These are phyloP conservation scores for Ferrisia virgata DNA, from an alignment of 2,888 invertebrate genomes.

Conservation along the genomic window DNA sequence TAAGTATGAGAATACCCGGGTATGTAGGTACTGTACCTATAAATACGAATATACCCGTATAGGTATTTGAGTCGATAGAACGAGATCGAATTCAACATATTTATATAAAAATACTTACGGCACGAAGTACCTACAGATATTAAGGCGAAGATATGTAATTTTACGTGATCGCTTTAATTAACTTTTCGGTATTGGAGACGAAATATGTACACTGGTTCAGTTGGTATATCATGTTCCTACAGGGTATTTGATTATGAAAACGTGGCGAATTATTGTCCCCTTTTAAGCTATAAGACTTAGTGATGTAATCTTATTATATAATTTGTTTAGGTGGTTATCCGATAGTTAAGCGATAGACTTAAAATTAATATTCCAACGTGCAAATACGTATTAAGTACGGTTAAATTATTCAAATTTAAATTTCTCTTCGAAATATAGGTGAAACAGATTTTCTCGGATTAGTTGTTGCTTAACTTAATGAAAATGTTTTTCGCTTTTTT, in stretches of 20 bases:
- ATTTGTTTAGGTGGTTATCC: slow-evolving; percentile 31
- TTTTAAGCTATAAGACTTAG: slow-evolving; percentile 8
- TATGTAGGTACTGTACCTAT: too few relatives aligned
- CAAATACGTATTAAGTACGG: slow-evolving; percentile 6
- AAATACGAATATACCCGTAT: too few relatives aligned
- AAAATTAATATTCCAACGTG: slow-evolving; percentile 10
- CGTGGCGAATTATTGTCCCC: slow-evolving; percentile 24
- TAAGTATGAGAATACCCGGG: too few relatives aligned
- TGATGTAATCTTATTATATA: slow-evolving; percentile 12
- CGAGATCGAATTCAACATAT: background rate
- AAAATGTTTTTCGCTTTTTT: background rate
- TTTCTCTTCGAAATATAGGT: background rate
- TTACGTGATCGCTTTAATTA: background rate
- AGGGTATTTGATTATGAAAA: background rate
- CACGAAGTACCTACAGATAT: background rate
- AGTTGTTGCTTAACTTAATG: background rate
- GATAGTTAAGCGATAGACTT: slow-evolving; percentile 27
- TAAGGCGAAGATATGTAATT: background rate
- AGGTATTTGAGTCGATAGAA: background rate
- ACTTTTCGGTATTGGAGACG: background rate
- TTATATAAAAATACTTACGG: background rate
- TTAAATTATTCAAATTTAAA: slow-evolving; percentile 5
- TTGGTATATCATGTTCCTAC: background rate
- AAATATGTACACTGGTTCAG: background rate
- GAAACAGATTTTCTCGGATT: background rate